These are phyloP conservation scores for Phyllotreta cruciferae DNA, from an alignment of 2,888 invertebrate genomes.

Conservation along the genomic window DNA sequence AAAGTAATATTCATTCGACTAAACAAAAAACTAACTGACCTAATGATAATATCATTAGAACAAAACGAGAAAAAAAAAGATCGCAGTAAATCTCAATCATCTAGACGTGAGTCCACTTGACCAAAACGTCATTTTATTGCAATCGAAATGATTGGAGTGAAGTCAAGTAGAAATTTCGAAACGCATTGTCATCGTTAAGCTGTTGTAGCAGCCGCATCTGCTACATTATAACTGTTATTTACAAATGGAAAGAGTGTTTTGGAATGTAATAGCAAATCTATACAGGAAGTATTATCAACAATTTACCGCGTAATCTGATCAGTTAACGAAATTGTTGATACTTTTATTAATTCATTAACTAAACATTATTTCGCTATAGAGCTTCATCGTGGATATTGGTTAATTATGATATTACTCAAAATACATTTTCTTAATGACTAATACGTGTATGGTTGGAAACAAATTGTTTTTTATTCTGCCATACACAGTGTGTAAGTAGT, in stretches of 20 bases:
- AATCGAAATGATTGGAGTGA: constrained; percentile 12
- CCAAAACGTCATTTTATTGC: constrained; percentile 15
- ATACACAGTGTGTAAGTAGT: constrained; percentile 6
- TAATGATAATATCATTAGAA: constrained; percentile 11
- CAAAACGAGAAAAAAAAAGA: background rate
- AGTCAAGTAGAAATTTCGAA: constrained; percentile 12
- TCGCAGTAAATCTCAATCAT: constrained; percentile 4
- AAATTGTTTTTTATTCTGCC: too few relatives aligned
- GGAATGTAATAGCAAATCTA: too few relatives aligned
- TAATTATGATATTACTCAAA: too few relatives aligned
- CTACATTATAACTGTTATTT: background rate
- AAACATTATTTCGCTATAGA: too few relatives aligned
- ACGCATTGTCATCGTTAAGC: constrained; percentile 14
- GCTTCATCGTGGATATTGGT: too few relatives aligned
- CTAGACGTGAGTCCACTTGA: constrained; percentile 13
- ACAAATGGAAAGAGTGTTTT: too few relatives aligned
- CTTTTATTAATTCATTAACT: too few relatives aligned
- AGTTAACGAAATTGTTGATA: too few relatives aligned
- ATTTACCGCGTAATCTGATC: too few relatives aligned
- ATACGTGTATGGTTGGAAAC: too few relatives aligned
- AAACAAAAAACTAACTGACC: constrained; percentile 8
- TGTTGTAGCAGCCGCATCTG: constrained; percentile 7
- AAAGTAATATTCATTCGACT: constrained; percentile 4
- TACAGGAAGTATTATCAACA: too few relatives aligned
- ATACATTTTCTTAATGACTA: too few relatives aligned